Evolutionary conservation across 2,797 vertebrate species (phyloP).

Genomic region (Urosaurus nigricauda): DNA sequence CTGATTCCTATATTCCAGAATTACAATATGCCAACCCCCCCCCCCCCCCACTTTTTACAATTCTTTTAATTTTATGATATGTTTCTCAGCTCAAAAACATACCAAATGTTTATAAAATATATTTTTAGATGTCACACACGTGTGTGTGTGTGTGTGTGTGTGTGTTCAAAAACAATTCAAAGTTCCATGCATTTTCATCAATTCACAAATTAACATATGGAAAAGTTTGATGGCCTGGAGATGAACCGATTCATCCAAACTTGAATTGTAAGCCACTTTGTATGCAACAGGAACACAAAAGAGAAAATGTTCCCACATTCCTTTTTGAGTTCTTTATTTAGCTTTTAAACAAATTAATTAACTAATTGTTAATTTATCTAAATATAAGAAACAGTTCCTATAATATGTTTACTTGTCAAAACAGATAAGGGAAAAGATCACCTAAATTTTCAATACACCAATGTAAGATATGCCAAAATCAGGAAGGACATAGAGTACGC

Average conservation of each 20-base stretch:
- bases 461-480: not conserved
- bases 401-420: not conserved
- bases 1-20: too few species aligned
- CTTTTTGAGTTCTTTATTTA: not conserved
- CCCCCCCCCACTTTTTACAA: too few species aligned
- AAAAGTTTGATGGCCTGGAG: too few species aligned
- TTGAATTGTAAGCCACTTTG: too few species aligned
- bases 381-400: not conserved
- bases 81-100: too few species aligned
- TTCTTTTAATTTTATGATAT: too few species aligned
- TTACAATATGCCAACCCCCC: too few species aligned
- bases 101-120: not conserved
- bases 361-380: not conserved
- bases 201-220: not conserved
- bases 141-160: too few species aligned
- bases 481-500: slow-evolving; percentile 14
- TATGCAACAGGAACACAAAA: too few species aligned
- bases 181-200: not conserved
- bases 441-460: not conserved
- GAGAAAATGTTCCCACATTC: not conserved
- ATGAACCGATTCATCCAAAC: too few species aligned
- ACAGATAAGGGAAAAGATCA: too few species aligned
- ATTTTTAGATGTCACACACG: too few species aligned
- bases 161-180: not conserved
- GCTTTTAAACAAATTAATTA: not conserved